Evolutionary conservation across 1,140 invertebrate genomes (phyloP).

Genomic region (Euura lappo): DNA sequence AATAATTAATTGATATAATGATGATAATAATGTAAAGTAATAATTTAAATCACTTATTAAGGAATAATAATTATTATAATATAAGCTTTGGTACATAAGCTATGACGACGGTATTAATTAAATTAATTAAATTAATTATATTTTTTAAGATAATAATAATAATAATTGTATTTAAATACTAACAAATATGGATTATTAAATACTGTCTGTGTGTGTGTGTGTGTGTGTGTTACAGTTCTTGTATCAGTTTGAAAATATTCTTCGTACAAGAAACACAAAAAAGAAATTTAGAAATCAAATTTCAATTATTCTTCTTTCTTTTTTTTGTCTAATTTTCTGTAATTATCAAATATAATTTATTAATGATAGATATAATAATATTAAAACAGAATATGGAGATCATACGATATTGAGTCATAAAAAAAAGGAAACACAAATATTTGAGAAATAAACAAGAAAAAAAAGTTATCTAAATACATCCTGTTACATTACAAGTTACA

Average conservation of each 20-base stretch:
- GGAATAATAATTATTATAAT: slow-evolving; percentile 46
- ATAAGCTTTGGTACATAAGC: slow-evolving; percentile 62
- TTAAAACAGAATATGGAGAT: neutral
- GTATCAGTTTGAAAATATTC: too few relatives aligned
- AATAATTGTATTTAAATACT: neutral
- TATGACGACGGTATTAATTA: slow-evolving; percentile 46
- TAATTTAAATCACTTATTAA: slow-evolving; percentile 55
- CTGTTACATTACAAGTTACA: neutral
- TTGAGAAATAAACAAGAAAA: too few relatives aligned
- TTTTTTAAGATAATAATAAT: neutral
- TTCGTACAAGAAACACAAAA: too few relatives aligned
- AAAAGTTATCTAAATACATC: neutral
- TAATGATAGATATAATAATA: neutral
- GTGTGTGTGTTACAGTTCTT: too few relatives aligned
- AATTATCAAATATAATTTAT: too few relatives aligned
- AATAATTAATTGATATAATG: slow-evolving; percentile 48
- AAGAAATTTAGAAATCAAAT: neutral
- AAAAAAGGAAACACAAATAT: neutral
- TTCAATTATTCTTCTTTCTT: too few relatives aligned
- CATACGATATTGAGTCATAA: neutral
- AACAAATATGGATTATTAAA: too few relatives aligned
- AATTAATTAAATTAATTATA: neutral
- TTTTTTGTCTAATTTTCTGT: too few relatives aligned
- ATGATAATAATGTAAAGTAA: slow-evolving; percentile 58
- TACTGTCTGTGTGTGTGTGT: neutral